Evolutionary conservation across 2,797 vertebrate species (phyloP), one percentile per base, ranked within the genome.

Genomic region (Coracias cyanogaster): DNA sequence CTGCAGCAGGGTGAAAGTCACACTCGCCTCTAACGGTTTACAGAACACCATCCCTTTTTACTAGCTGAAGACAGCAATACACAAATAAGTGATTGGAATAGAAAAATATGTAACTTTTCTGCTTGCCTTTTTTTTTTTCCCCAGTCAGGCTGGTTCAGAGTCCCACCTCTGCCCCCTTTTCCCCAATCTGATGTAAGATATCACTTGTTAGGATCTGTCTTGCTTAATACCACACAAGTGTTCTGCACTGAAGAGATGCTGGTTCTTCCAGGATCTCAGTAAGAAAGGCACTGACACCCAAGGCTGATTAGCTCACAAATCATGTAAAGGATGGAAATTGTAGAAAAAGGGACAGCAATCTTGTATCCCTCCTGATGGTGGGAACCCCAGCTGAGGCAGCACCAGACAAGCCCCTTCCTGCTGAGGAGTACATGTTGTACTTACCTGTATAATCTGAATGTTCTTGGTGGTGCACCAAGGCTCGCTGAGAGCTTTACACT

Each of bases 351-450:
- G 58, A 26, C 33, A n/a, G 51, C 35, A 62, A 1, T 54, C 64
- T 84, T 48, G 48, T n/a, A 7, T 73, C 37, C 10, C 22, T 76
- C 16, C 16, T 33, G 62, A 5, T 39, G 39, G 35, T 67, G 78
- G 57, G 21, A 82, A 1, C 17, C 14, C 45, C 1, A 1, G 5
- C 37, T 76, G 45, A 52, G 78, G 33, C 77, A 57, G 49, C 49
- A 29, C 8, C 0, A 0, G 46, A 33, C 1, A 1, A 58, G 81
- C n/a, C 41, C 39, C 55, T 83, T 70, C n/a, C 28, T 1, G 0
- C 26, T 48, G 52, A 51, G 49, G 13, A 64, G 65, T 29, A 57
- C 35, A 1, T 14, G 26, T 21, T 22, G 28, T 55, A 28, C 61
- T 74, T 60, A 12, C 3, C 66, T 72, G 43, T 46, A 19, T 25